These are phyloP conservation scores for Sthenelais limicola DNA, from an alignment of 2,888 invertebrate genomes.

Conservation along the genomic window DNA sequence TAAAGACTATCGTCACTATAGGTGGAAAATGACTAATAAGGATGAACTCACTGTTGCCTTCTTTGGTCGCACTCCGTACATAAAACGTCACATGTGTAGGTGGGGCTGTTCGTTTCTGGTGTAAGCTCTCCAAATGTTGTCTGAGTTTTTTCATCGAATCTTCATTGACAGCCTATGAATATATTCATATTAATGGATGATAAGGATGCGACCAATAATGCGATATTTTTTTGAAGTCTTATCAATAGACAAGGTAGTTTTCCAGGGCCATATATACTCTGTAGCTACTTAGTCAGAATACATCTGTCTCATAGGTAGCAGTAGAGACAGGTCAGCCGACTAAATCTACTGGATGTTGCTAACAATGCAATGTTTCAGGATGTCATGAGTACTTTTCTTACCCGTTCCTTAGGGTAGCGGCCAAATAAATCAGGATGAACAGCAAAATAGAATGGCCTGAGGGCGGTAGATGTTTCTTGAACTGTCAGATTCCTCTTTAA, in stretches of 20 bases:
- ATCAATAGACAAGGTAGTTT: too few species aligned
- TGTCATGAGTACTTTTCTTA: constrained; percentile 74
- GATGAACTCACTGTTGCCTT: too few species aligned
- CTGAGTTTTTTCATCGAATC: constrained; percentile 90
- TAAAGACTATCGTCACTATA: too few species aligned
- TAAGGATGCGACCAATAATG: too few species aligned
- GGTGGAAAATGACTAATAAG: too few species aligned
- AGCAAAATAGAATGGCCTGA: constrained; percentile 94
- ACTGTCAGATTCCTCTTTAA: constrained; percentile 57
- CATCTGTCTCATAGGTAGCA: too few species aligned
- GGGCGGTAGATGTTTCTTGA: constrained; percentile 86
- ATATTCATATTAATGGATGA: too few species aligned
- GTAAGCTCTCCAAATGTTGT: constrained; percentile 84
- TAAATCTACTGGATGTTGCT: not conserved
- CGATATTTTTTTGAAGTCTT: too few species aligned
- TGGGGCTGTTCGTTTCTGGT: constrained; percentile 76
- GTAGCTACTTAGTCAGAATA: too few species aligned
- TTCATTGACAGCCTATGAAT: constrained; percentile 86
- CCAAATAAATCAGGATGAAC: constrained; percentile 97
- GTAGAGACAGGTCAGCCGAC: too few species aligned
- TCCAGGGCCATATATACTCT: too few species aligned
- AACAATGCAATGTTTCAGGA: not conserved
- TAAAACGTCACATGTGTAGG: constrained; percentile 85
- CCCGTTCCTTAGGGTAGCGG: constrained; percentile 89
- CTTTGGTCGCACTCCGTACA: too few species aligned